phyloP scores from a whole-genome alignment of 2,113 vertebrate genomes.

The Bubalus kerabau region DNA sequence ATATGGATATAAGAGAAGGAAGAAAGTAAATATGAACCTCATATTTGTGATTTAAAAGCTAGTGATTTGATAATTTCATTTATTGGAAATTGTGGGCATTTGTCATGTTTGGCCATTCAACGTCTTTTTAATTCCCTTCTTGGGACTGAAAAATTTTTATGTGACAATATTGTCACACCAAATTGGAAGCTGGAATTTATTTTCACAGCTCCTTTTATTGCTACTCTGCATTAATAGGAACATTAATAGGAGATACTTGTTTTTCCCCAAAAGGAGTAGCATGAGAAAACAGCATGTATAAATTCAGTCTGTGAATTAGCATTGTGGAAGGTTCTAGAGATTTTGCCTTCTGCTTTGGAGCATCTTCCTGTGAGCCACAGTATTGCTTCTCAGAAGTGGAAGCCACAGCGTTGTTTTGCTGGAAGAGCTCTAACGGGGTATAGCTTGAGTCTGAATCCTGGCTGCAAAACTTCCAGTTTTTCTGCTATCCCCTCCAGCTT shows the following conservation, averaged over 20 bases:
- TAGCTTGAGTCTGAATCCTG: background rate
- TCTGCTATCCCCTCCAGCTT: background rate
- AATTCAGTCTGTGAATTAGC: background rate
- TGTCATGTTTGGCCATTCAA: background rate
- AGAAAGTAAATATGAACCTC: background rate
- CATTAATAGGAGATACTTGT: background rate
- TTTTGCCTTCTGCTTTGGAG: background rate
- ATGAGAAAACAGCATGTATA: background rate
- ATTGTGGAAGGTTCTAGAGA: background rate
- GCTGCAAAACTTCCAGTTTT: background rate
- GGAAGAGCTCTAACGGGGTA: background rate
- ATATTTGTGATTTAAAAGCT: background rate
- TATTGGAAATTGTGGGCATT: background rate
- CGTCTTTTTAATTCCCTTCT: background rate
- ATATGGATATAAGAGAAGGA: background rate
- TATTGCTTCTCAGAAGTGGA: background rate
- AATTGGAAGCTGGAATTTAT: background rate
- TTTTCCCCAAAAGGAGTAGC: background rate
- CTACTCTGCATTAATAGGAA: background rate
- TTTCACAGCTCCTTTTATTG: background rate
- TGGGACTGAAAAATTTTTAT: background rate
- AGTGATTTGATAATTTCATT: background rate
- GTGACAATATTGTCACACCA: background rate
- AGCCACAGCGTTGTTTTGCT: background rate
- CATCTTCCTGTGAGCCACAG: background rate